Percentiles rank a stretch among this genome's conserved stretches.
Conservation (phyloP, 2,797 vertebrate species). For the Pteropus rufus region DNA sequence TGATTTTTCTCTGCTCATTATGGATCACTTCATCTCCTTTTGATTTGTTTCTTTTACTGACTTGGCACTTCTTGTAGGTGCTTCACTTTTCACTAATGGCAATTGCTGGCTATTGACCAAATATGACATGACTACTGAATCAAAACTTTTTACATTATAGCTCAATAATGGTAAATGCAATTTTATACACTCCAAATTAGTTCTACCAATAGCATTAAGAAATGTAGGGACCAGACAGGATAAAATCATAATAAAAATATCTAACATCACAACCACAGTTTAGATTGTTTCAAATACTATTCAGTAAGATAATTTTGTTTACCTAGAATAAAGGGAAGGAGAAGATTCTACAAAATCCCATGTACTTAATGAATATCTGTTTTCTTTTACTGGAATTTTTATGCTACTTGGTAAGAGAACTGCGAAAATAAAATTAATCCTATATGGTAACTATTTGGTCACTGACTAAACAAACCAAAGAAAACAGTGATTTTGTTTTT, state of each 20-base stretch:
- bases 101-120: conserved; percentile 34
- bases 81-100: conserved; percentile 25
- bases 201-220: background rate
- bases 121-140: conserved; percentile 27
- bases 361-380: background rate
- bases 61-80: background rate
- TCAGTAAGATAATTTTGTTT: background rate
- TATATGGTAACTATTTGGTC: background rate
- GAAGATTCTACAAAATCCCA: background rate
- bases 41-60: conserved; percentile 47
- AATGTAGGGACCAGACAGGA: background rate
- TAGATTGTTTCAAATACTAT: background rate
- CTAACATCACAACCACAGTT: background rate
- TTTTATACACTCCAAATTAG: conserved; percentile 18
- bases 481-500: background rate
- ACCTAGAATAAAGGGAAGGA: background rate
- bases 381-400: background rate
- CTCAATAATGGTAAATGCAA: background rate
- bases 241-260: background rate
- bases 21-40: conserved; percentile 18
- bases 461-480: background rate
- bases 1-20: conserved; percentile 50
- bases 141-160: conserved; percentile 32
- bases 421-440: background rate
- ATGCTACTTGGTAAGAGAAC: background rate